Percentiles rank a stretch among this genome's conserved stretches.
Conservation (phyloP, 2,113 vertebrate genomes). For the Vicugna pacos region DNA sequence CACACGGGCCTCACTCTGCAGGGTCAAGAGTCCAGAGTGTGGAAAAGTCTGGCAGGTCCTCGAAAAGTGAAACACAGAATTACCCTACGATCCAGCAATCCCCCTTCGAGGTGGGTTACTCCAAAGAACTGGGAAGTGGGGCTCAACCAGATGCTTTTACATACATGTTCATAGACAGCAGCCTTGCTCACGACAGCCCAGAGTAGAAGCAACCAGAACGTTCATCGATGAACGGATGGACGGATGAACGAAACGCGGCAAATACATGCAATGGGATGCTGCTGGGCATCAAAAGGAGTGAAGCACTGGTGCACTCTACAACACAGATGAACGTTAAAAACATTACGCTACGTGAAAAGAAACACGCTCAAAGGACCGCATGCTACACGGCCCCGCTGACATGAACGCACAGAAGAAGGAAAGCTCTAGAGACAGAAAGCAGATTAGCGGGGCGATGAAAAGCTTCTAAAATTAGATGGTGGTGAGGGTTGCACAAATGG, state of each 20-base stretch:
- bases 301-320: accelerated
- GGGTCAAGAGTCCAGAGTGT: background rate
- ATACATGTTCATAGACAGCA: accelerated
- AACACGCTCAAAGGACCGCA: accelerated
- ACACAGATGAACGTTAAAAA: accelerated
- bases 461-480: background rate
- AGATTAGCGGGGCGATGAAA: too few relatives aligned
- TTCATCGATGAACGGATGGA: too few relatives aligned
- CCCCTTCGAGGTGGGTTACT: background rate
- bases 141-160: accelerated
- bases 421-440: accelerated
- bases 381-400: accelerated
- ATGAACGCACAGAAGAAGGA: background rate
- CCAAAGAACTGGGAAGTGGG: background rate
- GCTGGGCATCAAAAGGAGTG: accelerated
- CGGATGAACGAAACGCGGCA: accelerated
- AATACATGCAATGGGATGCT: accelerated
- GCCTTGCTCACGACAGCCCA: accelerated
- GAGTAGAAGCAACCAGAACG: accelerated
- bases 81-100: accelerated
- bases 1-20: background rate
- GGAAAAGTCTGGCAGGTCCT: background rate
- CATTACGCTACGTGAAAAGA: accelerated
- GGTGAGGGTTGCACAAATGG: background rate
- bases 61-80: background rate